Conservation (phyloP, 2,113 vertebrate species). For the Rhinogobius similis region DNA sequence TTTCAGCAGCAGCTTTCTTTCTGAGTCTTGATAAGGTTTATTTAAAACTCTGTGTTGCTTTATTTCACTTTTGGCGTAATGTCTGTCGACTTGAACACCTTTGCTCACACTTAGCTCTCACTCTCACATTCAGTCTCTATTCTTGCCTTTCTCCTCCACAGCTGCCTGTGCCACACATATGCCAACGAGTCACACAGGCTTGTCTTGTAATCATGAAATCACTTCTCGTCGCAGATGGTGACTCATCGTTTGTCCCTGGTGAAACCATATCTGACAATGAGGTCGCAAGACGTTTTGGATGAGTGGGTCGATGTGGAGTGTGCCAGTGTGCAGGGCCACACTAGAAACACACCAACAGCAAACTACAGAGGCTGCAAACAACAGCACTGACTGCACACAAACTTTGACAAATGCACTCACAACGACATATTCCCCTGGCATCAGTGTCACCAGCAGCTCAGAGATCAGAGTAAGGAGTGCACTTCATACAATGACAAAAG, state of each 20-base stretch:
- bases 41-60: not conserved
- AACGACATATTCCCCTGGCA: slow-evolving; percentile 31
- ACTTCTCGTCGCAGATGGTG: slow-evolving; percentile 51
- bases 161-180: slow-evolving; percentile 14
- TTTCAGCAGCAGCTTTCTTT: not conserved
- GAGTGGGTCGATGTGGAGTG: slow-evolving; percentile 16
- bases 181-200: slow-evolving; percentile 15
- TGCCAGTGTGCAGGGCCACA: slow-evolving; percentile 35
- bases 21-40: not conserved
- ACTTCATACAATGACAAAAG: not conserved
- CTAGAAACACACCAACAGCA: slow-evolving; percentile 49
- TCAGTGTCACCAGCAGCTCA: slow-evolving; percentile 14
- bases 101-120: slow-evolving; percentile 14
- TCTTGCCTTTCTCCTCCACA: slow-evolving; percentile 1
- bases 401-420: slow-evolving; percentile 34
- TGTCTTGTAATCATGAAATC: slow-evolving; percentile 54
- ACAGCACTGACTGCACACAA: slow-evolving; percentile 30
- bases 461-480: slow-evolving; percentile 3
- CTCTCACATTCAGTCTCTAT: slow-evolving; percentile 22
- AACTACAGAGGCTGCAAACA: slow-evolving; percentile 36
- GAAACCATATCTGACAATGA: slow-evolving; percentile 54
- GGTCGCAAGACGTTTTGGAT: slow-evolving; percentile 43
- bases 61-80: slow-evolving; percentile 15
- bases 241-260: slow-evolving; percentile 62
- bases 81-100: slow-evolving; percentile 31